phyloP scores from a whole-genome alignment of 2,888 invertebrate species.

The Agrenia bidenticulata region DNA sequence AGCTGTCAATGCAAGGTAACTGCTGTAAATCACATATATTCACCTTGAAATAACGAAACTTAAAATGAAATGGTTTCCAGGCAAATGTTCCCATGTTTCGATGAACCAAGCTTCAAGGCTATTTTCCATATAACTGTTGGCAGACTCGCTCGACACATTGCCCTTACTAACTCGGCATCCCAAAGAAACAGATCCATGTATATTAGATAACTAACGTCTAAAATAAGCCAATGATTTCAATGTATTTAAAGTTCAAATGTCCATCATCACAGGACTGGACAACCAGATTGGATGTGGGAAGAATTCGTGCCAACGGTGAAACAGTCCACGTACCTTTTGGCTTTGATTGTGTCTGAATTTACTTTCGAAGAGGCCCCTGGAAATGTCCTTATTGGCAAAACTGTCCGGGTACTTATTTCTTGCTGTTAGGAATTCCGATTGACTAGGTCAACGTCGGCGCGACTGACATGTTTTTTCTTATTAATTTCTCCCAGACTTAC shows the following conservation, averaged over 20 bases:
- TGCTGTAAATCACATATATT: conserved; percentile 16
- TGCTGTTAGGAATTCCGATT: background rate
- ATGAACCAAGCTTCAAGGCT: conserved; percentile 41
- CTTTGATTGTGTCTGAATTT: conserved; percentile 39
- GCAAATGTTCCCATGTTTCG: conserved; percentile 42
- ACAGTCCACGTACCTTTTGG: conserved; percentile 37
- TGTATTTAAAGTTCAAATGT: no score
- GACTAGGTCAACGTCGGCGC: background rate
- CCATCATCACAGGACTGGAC: conserved; percentile 24
- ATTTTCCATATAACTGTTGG: conserved; percentile 31
- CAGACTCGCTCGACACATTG: conserved; percentile 23
- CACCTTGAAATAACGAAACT: no score
- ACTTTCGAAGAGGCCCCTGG: conserved; percentile 23
- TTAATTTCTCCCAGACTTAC: conserved; percentile 28
- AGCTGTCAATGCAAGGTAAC: conserved; percentile 41
- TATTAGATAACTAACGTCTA: background rate
- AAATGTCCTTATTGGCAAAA: conserved; percentile 23
- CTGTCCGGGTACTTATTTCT: conserved; percentile 33
- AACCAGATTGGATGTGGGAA: conserved; percentile 30
- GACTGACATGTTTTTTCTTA: background rate
- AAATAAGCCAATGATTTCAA: background rate
- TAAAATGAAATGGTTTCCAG: background rate
- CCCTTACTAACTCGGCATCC: conserved; percentile 32
- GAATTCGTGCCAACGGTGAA: conserved; percentile 28
- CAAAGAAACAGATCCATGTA: conserved; percentile 6